Evolutionary conservation across 2,797 vertebrate genomes (phyloP).

Genomic region (Acropternis orthonyx): DNA sequence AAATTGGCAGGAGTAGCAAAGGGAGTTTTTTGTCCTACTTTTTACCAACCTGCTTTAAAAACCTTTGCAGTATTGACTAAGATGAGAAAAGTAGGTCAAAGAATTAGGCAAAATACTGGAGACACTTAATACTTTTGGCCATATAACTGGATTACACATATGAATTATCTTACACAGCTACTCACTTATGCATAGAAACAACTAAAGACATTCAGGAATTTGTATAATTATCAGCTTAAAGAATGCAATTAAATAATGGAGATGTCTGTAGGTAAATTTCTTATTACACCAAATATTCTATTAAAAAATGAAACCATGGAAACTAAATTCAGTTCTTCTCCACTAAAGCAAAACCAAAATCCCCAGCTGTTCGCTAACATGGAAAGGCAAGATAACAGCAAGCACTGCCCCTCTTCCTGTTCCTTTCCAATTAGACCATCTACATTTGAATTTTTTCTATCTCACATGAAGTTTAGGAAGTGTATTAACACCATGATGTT

Average conservation of each 20-base stretch:
- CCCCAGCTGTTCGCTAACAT: neutral
- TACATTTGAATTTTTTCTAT: neutral
- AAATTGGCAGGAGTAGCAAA: neutral
- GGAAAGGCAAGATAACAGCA: neutral
- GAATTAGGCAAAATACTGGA: neutral
- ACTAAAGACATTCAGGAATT: neutral
- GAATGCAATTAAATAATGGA: neutral
- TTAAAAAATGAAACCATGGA: neutral
- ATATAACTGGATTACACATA: constrained; percentile 27
- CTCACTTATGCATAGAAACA: neutral
- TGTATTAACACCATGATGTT: neutral
- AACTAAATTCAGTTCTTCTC: neutral
- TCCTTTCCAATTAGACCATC: neutral
- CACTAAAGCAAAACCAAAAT: neutral
- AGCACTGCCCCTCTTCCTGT: neutral
- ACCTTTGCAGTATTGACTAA: neutral
- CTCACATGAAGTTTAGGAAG: neutral
- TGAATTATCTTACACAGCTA: neutral
- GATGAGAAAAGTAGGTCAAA: constrained; percentile 3
- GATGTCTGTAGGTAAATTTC: neutral
- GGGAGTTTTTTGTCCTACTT: neutral
- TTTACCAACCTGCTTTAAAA: neutral
- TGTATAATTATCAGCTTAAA: constrained; percentile 5
- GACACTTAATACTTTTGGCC: neutral
- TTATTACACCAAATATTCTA: neutral